These are phyloP conservation scores for Leucozona laternaria DNA, from an alignment of 2,888 invertebrate genomes.

Conservation along the genomic window DNA sequence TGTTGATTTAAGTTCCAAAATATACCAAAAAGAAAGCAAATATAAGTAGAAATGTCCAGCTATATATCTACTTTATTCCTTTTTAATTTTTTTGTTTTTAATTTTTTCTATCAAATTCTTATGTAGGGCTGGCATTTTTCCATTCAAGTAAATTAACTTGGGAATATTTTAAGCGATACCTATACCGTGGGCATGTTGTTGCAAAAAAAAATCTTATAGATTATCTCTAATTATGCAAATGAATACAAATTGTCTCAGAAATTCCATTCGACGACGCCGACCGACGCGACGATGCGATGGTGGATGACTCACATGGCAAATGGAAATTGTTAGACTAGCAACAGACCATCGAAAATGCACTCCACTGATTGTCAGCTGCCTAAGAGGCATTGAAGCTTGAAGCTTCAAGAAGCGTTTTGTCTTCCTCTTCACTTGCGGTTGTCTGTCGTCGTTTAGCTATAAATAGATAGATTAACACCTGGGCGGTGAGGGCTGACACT, in stretches of 20 bases:
- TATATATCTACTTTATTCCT: too few relatives aligned
- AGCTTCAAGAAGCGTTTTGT: conserved; percentile 37
- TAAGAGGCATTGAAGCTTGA: conserved; percentile 41
- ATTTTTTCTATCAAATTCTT: not conserved
- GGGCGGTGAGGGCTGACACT: conserved; percentile 57
- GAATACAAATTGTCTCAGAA: conserved; percentile 64
- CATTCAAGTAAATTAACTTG: not conserved
- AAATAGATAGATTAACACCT: conserved; percentile 70
- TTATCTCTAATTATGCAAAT: conserved; percentile 65
- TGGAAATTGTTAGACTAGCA: conserved; percentile 13
- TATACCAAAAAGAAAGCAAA: too few relatives aligned
- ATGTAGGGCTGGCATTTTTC: not conserved
- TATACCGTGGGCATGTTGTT: conserved; percentile 1
- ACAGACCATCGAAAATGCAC: conserved; percentile 33
- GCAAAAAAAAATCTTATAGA: conserved; percentile 31
- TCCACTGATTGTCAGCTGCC: not conserved
- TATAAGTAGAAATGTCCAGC: too few relatives aligned
- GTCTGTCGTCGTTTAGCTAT: conserved; percentile 24
- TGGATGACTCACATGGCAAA: not conserved
- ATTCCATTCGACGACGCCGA: conserved; percentile 22
- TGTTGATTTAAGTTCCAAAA: too few relatives aligned
- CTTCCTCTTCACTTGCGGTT: too few relatives aligned
- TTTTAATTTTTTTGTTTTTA: not conserved
- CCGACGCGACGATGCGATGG: too few relatives aligned
- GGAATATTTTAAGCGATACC: not conserved